Evolutionary conservation across 2,113 vertebrate species (phyloP), one percentile per base, ranked within the genome.

Genomic region (Rhinichthys klamathensis): DNA sequence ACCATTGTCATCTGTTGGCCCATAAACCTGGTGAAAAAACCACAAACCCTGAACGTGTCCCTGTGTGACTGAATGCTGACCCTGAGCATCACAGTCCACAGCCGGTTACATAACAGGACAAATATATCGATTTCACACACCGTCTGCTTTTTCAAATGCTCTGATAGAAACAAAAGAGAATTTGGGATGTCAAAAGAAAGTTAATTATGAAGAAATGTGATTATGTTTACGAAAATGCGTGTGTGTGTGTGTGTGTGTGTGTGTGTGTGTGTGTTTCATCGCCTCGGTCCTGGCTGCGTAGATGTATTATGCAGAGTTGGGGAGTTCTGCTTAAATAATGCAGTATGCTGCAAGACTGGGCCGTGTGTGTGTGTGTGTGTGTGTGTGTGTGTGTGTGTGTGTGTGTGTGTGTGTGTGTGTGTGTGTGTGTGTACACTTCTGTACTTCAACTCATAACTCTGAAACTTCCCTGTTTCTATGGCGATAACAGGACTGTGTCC

Each of bases 281-380:
- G 41, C 72, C 72, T 74, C n/a, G 0, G 23, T 49, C 41, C 72
- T 41, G 6, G 41, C 41, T 74, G 41, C 49, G 27, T 74, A 27
- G 23, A 74, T 74, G 41, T 46, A 49, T 74, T 74, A 74, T 74
- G 70, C 70, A 74, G 41, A 74, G 72, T n/a, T 44, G n/a, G 72
- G n/a, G 41, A 74, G n/a, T 74, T 74, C 72, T 74, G 72, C 41
- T 74, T 74, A 46, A 74, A 74, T 74, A 74, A 74, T 74, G 72
- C 41, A 74, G 41, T 15, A 13, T 74, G 72, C 41, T 49, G 38
- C 41, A 73, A 46, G 70, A 41, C 38, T 44, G 41, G 70, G 38
- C 41, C 10, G 1, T 74, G 65, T 13, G 27, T 16, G n/a, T 32
- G 63, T 18, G 12, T 60, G 58, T 25, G 58, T 23, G 54, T 23